Percentiles rank a stretch among this genome's conserved stretches.
phyloP scores from a whole-genome alignment of 2,888 invertebrate species.

The Atrina japonica region DNA sequence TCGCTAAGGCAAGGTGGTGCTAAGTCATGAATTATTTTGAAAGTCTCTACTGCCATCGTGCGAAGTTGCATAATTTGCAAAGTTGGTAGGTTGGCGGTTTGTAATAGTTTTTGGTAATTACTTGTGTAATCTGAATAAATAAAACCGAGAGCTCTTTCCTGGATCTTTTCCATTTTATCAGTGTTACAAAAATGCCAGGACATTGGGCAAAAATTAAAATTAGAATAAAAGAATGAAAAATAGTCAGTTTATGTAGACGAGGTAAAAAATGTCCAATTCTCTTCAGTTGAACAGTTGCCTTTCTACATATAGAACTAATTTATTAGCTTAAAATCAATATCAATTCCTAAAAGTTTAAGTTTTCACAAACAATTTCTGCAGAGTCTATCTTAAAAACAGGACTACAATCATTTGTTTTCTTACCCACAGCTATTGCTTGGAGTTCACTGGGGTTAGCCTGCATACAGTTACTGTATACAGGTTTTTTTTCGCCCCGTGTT shows the following conservation, averaged over 20 bases:
- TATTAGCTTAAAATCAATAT: constrained; percentile 20
- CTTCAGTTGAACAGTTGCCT: constrained; percentile 36
- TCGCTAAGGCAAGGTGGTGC: neutral
- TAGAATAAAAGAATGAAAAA: no score
- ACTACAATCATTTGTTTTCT: constrained; percentile 29
- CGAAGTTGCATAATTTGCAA: no score
- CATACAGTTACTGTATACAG: constrained; percentile 6
- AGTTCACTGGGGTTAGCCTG: constrained; percentile 41
- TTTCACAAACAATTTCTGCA: constrained; percentile 28
- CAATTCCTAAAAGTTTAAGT: constrained; percentile 33
- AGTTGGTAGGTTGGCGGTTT: no score
- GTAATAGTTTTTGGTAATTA: constrained; percentile 30
- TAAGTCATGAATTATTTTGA: no score
- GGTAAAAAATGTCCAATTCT: constrained; percentile 33
- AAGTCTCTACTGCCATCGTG: no score
- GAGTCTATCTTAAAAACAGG: constrained; percentile 24
- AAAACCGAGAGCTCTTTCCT: constrained; percentile 28
- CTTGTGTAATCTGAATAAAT: constrained; percentile 29
- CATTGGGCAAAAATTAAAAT: constrained; percentile 35
- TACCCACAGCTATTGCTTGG: constrained; percentile 30
- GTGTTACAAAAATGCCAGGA: no score
- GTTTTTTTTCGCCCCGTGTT: no score
- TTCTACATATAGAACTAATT: constrained; percentile 35
- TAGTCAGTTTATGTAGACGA: constrained; percentile 25
- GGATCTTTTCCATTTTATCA: constrained; percentile 32